Conservation (phyloP, 2,113 vertebrate genomes). For the Plotosus lineatus region DNA sequence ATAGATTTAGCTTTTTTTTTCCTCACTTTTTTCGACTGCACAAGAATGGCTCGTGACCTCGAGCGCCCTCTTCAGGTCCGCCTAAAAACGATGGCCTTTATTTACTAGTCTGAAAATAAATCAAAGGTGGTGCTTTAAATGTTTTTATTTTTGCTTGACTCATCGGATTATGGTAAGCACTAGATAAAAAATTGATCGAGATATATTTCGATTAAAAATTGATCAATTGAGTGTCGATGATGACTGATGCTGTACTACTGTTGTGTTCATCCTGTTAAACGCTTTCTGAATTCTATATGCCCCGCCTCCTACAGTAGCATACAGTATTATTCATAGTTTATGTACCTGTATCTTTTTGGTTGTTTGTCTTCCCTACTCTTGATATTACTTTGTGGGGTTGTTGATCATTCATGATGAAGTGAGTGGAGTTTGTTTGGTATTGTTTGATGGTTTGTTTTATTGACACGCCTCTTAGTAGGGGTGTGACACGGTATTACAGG, state of each 20-base stretch:
- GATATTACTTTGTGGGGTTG: not conserved
- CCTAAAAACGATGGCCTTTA: constrained; percentile 27
- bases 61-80: constrained; percentile 49
- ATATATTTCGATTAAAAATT: not conserved
- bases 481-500: not conserved
- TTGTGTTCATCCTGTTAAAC: not conserved
- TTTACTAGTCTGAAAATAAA: not conserved
- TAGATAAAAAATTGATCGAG: not conserved
- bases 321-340: too few species aligned
- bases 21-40: constrained; percentile 27
- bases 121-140: not conserved
- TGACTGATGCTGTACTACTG: not conserved
- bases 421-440: not conserved
- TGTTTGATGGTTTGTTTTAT: too few species aligned
- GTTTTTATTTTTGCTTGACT: not conserved
- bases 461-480: too few species aligned
- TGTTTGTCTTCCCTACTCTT: not conserved
- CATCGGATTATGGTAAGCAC: not conserved
- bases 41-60: constrained; percentile 3
- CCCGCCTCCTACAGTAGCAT: not conserved
- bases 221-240: not conserved
- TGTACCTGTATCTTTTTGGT: not conserved
- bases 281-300: not conserved
- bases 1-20: not conserved
- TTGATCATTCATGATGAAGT: not conserved